These are phyloP conservation scores for Gymnobelideus leadbeateri DNA, from an alignment of 2,113 vertebrate species.

Conservation along the genomic window DNA sequence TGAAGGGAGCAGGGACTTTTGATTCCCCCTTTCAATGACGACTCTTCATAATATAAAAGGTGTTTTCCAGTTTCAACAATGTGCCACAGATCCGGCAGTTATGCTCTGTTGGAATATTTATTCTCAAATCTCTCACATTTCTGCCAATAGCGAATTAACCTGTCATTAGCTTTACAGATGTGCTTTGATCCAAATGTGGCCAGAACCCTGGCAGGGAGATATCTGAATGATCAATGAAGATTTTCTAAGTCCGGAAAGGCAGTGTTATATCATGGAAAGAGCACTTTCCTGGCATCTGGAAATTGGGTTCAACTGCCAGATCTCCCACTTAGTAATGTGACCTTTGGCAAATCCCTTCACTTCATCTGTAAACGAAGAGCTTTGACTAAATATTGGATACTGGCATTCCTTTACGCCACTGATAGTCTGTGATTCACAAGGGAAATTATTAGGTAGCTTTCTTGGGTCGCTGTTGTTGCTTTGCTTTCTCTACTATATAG, in stretches of 20 bases:
- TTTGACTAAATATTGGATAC: not conserved
- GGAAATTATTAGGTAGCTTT: not conserved
- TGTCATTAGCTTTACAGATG: conserved; percentile 76
- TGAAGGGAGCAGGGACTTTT: conserved; percentile 56
- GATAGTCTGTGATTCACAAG: not conserved
- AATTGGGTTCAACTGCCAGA: conserved; percentile 48
- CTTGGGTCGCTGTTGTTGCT: not conserved
- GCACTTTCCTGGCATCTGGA: conserved; percentile 12
- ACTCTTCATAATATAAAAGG: conserved; percentile 68
- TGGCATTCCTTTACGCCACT: not conserved
- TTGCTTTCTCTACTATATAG: conserved; percentile 1
- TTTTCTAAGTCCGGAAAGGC: conserved; percentile 68
- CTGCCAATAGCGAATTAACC: conserved; percentile 79
- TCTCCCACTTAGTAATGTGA: conserved; percentile 57
- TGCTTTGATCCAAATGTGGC: conserved; percentile 68
- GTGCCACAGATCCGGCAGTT: conserved; percentile 60
- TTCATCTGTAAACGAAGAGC: conserved; percentile 49
- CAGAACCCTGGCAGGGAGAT: conserved; percentile 63
- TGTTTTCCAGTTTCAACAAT: conserved; percentile 73
- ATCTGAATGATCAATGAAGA: conserved; percentile 53
- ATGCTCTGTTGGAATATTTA: conserved; percentile 73
- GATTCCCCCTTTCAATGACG: conserved; percentile 51
- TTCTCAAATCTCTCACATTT: conserved; percentile 61
- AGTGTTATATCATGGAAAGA: not conserved
- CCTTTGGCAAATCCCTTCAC: conserved; percentile 37